Base-by-base conservation (phyloP, 2,888 invertebrate species). In the Pseudococcus jackbeardsleyi region DNA sequence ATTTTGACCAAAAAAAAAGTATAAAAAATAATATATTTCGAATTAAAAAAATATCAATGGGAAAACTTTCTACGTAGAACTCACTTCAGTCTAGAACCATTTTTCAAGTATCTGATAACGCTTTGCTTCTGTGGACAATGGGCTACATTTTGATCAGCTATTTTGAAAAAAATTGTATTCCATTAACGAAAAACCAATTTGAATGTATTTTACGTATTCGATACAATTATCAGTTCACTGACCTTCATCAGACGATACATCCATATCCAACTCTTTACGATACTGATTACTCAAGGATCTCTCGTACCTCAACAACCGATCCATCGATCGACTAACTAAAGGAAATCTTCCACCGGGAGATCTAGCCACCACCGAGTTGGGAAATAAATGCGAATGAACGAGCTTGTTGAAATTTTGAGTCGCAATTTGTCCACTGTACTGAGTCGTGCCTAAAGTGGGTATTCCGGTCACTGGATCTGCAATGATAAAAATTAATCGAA, bases 391-490 rank as follows among this genome's bases (percentile, higher is more conserved):
- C 89, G 94, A 93, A 91, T 95, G 95, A 42, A 96, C 92, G 91
- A 96, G 93, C 90, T 95, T 93, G 92, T 96, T 96, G 91, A 94
- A 94, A 92, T 96, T 96, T 82, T 95, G 95, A 46, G 88, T 88
- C 46, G 22, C n/a, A 6, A 84, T 64, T 26, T 84, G 84, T 46
- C 93, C 93, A 3, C 93, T 91, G 91, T 93, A 93, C 39, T 93
- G 91, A 2, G 93, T 93, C 54, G 93, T 93, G 5, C 94, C 94
- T 88, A 94, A 94, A 7, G 91, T 91, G 79, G 95, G 93, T 90
- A 96, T 94, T 86, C 96, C 96, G 39, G 95, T 94, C 84, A 94
- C 92, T 0, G 95, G 93, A 92, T 96, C 95, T 95, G 26, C 1
- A 50, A 50, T 50, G 92, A 17, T 1, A 64, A 19, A 19, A 22